These are phyloP conservation scores for Craseonycteris thonglongyai DNA, from an alignment of 2,113 vertebrate genomes.

Conservation along the genomic window DNA sequence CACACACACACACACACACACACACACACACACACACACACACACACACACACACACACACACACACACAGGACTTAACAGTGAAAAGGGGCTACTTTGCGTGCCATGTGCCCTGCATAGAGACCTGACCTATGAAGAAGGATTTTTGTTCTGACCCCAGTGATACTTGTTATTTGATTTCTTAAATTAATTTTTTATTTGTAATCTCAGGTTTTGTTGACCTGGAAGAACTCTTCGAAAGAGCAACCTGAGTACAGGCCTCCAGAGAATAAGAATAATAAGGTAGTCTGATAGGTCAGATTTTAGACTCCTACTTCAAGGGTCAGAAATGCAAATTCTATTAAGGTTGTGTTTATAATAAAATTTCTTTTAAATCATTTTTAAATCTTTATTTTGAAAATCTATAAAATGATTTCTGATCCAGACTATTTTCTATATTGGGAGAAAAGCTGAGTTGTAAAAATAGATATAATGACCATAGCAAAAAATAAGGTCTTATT, in stretches of 20 bases:
- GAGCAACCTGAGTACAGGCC: constrained; percentile 24
- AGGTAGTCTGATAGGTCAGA: background rate
- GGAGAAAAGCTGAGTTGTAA: background rate
- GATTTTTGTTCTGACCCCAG: background rate
- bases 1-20: background rate
- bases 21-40: background rate
- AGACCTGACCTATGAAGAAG: background rate
- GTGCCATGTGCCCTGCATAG: background rate
- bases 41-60: background rate
- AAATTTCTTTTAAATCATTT: constrained; percentile 49
- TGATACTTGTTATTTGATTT: constrained; percentile 53
- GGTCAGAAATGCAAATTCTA: constrained; percentile 40
- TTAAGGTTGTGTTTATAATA: constrained; percentile 37
- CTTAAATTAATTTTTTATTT: constrained; percentile 64
- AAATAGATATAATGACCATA: background rate
- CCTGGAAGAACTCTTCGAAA: constrained; percentile 40
- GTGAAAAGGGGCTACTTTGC: background rate
- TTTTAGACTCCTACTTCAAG: constrained; percentile 50
- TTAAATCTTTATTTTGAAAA: background rate
- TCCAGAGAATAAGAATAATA: constrained; percentile 29
- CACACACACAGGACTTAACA: background rate
- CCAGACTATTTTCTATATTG: background rate
- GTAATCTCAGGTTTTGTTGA: constrained; percentile 58
- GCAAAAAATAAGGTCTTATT: background rate
- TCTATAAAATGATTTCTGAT: background rate